Evolutionary conservation across 2,888 invertebrate species (phyloP), one percentile per base, ranked within the genome.

Genomic region (Gibbula magus): DNA sequence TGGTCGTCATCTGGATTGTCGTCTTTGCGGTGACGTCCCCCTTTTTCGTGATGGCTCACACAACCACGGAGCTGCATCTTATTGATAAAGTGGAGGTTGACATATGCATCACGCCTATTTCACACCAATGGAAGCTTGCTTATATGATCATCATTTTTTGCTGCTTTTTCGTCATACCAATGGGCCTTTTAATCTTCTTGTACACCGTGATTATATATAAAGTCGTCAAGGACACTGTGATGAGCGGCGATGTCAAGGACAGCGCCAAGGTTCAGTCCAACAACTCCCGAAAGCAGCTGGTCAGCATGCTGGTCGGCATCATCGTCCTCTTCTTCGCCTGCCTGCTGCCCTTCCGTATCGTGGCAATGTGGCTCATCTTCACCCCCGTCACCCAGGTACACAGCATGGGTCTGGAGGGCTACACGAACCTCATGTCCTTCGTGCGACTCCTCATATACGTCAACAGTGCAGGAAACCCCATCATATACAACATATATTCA

Each of bases 381-480:
- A 96, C 96, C 73, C 96, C 96, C 53, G 94, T 95, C 0, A 95
- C 95, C 91, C 93, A 95, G 35, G 94, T 96, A 53, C 94, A 94
- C 66, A 94, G 95, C 70, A 94, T 97, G 89, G 96, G 97, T 79
- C 94, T 96, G 90, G 96, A 97, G 87, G 95, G 95, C 79, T 97
- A 96, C 93, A 97, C 96, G 93, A 96, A 96, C 92, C 94, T 97
- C 82, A 94, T 97, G 84, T 97, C 96, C 93, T 96, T 97, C 93
- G 96, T 96, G 91, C 95, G 97, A 86, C 83, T 88, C 20, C 85
- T 97, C 96, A 94, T 97, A 86, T 97, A 97, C 93, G 94, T 97
- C 77, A 97, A 98, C 93, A 97, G 97, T 73, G 97, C 97, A 10
- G 95, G 97, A 77, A 98, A 98, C 94, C 97, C 97, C 18, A 96